These are phyloP conservation scores for Adelges cooleyi DNA, from an alignment of 1,140 invertebrate species.

Conservation along the genomic window DNA sequence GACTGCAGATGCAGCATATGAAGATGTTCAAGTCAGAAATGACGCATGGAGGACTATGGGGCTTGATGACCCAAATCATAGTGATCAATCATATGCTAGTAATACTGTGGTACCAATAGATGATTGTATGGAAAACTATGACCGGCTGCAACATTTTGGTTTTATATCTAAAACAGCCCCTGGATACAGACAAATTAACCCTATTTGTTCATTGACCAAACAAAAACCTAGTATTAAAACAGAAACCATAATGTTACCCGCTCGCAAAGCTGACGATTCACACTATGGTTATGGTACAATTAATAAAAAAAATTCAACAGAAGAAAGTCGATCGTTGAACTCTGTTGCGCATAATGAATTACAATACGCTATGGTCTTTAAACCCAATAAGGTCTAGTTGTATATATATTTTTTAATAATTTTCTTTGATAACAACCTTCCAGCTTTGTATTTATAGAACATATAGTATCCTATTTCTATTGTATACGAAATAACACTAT, in stretches of 20 bases:
- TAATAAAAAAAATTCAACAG: constrained; percentile 44
- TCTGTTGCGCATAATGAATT: constrained; percentile 60
- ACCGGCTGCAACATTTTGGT: constrained; percentile 65
- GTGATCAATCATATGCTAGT: not conserved
- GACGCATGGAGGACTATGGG: constrained; percentile 67
- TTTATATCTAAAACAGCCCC: constrained; percentile 55
- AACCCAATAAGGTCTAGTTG: constrained; percentile 55
- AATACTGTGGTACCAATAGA: not conserved
- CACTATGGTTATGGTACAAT: constrained; percentile 65
- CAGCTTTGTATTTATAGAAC: no score
- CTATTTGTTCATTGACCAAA: constrained; percentile 37
- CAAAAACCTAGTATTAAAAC: constrained; percentile 41
- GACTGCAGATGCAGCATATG: constrained; percentile 44
- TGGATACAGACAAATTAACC: constrained; percentile 50
- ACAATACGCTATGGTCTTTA: constrained; percentile 67
- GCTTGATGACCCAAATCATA: constrained; percentile 48
- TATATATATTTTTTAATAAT: not conserved
- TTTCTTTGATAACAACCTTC: no score
- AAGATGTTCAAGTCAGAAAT: constrained; percentile 53
- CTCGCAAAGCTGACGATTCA: constrained; percentile 58
- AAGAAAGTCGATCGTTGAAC: constrained; percentile 38
- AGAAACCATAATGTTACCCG: constrained; percentile 40
- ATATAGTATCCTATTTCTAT: no score
- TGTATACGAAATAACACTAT: no score
- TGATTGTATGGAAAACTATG: constrained; percentile 43